A percentile compares a stretch with the other conserved stretches of the same genome.
Conservation (phyloP, 1,140 invertebrate species). For the Trichomalopsis sarcophagae region DNA sequence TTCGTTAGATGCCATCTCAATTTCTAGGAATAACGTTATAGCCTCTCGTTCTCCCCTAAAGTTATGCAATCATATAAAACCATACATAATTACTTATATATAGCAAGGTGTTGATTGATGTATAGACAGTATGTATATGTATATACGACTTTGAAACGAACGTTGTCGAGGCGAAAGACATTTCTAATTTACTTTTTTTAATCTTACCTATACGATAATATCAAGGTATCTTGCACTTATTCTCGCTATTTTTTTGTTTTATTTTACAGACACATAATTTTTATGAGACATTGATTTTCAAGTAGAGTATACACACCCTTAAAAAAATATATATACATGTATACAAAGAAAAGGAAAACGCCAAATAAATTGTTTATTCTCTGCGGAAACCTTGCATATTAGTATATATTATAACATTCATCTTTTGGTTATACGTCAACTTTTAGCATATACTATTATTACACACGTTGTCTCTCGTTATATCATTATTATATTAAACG, state of each 20-base stretch:
- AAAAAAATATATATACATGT: neutral
- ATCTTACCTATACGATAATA: neutral
- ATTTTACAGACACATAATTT: neutral
- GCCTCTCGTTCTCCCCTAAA: neutral
- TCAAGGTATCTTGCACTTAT: slow-evolving; percentile 1
- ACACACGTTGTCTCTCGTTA: neutral
- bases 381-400: neutral
- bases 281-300: slow-evolving; percentile 10
- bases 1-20: neutral
- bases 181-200: neutral
- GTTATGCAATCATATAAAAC: slow-evolving; percentile 24
- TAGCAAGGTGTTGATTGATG: slow-evolving; percentile 14
- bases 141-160: neutral
- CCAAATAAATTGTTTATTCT: neutral
- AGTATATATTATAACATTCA: neutral
- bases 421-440: neutral
- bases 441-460: neutral
- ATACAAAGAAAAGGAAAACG: neutral
- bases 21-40: neutral
- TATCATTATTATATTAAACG: neutral
- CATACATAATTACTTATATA: slow-evolving; percentile 29
- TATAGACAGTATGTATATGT: neutral
- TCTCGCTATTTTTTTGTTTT: neutral
- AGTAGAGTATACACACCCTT: neutral
- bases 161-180: neutral